Base-by-base conservation (phyloP, 2,113 vertebrate genomes). In the Melierax canorus region DNA sequence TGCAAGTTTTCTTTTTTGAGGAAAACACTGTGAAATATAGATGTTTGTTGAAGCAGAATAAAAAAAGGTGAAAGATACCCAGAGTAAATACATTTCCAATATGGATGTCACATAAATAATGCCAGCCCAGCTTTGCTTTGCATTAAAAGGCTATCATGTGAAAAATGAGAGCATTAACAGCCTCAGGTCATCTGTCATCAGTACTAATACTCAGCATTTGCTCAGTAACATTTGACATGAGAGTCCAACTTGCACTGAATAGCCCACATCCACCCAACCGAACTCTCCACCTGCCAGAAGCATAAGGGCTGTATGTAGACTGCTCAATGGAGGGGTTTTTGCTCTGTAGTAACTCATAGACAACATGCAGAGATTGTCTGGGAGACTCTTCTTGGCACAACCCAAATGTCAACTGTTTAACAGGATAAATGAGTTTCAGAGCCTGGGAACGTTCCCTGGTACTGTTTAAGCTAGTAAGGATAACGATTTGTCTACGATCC, bases 401-500 rank as follows among this genome's bases (percentile, higher is more conserved):
- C 4, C 3, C 19, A 88, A 22, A 51, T 8, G 27, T 55, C 50
- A 86, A 29, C 22, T 58, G 4, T 83, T 90, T 55, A 64, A n/a
- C 3, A 64, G 7, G 18, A 71, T 23, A 67, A 66, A 58, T 71
- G 2, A 79, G 13, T 81, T 86, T 86, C 17, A 32, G n/a, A 87
- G 19, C 20, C 32, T 59, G 43, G 29, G 8, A 68, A 75, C 2
- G 20, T 6, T 72, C 86, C 46, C 13, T 51, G 34, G 22, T 41
- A 26, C 11, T 8, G 19, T 64, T 85, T 78, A 86, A 67, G 10
- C 2, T 59, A 41, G 15, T 15, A 50, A 55, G 23, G 20, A n/a
- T 23, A 56, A 46, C 0, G 0, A 38, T 63, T 88, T 69, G 10
- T 13, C 71, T 72, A 30, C 0, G 1, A 74, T 30, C 6, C 3